These are phyloP conservation scores for Nanorana parkeri DNA, from an alignment of 2,113 vertebrate genomes.

Conservation along the genomic window DNA sequence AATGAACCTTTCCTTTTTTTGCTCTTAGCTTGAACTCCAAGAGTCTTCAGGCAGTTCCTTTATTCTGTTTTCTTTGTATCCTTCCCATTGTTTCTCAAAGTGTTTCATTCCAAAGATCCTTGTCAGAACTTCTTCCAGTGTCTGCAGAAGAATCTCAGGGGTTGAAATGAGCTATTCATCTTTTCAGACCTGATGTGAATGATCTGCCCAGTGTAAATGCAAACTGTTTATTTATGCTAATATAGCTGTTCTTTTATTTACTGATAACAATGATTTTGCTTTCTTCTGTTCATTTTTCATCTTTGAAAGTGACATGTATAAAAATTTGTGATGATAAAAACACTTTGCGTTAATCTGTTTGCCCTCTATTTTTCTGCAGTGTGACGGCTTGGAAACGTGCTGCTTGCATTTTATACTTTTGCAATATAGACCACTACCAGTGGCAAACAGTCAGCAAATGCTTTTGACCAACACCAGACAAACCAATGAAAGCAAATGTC, in stretches of 20 bases:
- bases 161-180: constrained; percentile 56
- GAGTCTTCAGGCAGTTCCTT: constrained; percentile 48
- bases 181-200: constrained; percentile 46
- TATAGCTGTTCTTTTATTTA: constrained; percentile 52
- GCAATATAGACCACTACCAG: too few relatives aligned
- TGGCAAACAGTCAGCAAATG: too few relatives aligned
- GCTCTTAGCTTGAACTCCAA: constrained; percentile 51
- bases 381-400: background rate
- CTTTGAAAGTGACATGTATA: constrained; percentile 4
- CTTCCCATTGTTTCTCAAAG: constrained; percentile 56
- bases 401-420: background rate
- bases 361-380: background rate
- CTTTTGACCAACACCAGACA: too few relatives aligned
- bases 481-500: background rate
- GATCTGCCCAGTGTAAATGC: constrained; percentile 51
- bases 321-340: constrained; percentile 32
- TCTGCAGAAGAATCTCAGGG: constrained; percentile 52
- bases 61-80: constrained; percentile 54
- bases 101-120: constrained; percentile 57
- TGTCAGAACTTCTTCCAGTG: constrained; percentile 55
- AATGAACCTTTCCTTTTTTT: constrained; percentile 41
- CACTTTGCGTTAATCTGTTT: background rate
- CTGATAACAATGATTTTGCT: constrained; percentile 44
- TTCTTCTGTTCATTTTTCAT: constrained; percentile 46
- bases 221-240: constrained; percentile 57